Evolutionary conservation across 2,888 invertebrate species (phyloP).

Genomic region (Colletes collaris): DNA sequence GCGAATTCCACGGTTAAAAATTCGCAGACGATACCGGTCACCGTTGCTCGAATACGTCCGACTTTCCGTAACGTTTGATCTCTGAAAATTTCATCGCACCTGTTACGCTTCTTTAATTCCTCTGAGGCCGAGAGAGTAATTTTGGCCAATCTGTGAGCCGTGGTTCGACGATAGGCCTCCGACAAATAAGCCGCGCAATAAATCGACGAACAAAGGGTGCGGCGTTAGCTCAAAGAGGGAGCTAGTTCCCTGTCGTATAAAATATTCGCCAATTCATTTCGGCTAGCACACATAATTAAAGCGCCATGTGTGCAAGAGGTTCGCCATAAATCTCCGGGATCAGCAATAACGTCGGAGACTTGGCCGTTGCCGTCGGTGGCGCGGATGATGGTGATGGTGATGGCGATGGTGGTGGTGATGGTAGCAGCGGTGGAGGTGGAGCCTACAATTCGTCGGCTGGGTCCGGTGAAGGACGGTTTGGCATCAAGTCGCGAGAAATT

Average conservation of each 20-base stretch:
- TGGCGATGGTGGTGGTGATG: slow-evolving; percentile 57
- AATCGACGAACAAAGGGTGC: slow-evolving; percentile 44
- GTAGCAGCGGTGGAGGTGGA: slow-evolving; percentile 53
- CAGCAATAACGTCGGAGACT: slow-evolving; percentile 81
- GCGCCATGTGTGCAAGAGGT: slow-evolving; percentile 81
- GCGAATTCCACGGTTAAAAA: slow-evolving; percentile 11
- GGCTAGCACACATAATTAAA: slow-evolving; percentile 80
- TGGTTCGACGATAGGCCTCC: slow-evolving; percentile 25
- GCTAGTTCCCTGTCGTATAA: slow-evolving; percentile 71
- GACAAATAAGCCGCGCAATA: slow-evolving; percentile 64
- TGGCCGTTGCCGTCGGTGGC: slow-evolving; percentile 73
- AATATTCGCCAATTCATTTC: slow-evolving; percentile 81
- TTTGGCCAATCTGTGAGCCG: slow-evolving; percentile 7
- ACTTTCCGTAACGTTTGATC: too few species aligned
- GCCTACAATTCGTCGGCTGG: slow-evolving; percentile 75
- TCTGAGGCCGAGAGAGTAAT: background rate
- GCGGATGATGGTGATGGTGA: slow-evolving; percentile 65
- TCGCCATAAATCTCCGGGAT: slow-evolving; percentile 80
- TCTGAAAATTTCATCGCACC: too few species aligned
- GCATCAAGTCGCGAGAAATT: slow-evolving; percentile 79
- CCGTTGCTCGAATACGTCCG: too few species aligned
- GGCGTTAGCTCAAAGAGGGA: slow-evolving; percentile 34
- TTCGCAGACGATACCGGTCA: background rate
- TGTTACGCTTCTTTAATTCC: too few species aligned
- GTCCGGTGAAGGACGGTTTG: slow-evolving; percentile 73